Percentiles rank a stretch among this genome's conserved stretches.
Conservation (phyloP, 2,113 vertebrate species). For the Chlamydotis undulata region DNA sequence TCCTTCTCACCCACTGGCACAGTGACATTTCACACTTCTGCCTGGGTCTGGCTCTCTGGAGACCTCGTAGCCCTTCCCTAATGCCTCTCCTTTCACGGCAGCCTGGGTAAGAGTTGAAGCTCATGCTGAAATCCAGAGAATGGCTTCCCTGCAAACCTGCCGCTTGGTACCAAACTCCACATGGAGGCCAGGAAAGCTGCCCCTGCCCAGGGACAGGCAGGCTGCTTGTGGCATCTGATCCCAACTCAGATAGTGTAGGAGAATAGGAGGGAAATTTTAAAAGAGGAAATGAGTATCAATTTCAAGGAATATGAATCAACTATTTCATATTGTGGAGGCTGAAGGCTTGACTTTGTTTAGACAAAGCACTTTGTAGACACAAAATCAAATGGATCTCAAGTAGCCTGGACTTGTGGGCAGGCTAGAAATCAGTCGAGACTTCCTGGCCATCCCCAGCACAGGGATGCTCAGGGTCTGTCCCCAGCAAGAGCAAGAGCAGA, state of each 20-base stretch:
- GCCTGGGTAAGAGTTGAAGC: neutral
- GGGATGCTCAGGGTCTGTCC: neutral
- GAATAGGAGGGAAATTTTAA: neutral
- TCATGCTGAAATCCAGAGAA: neutral
- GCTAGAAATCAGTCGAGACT: neutral
- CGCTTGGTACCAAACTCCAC: neutral
- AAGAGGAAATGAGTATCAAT: neutral
- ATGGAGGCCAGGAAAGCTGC: accelerated
- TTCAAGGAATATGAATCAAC: neutral
- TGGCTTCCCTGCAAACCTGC: neutral
- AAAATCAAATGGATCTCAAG: neutral
- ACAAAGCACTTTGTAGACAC: neutral
- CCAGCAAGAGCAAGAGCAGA: neutral
- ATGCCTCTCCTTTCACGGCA: neutral
- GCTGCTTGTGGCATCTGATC: neutral
- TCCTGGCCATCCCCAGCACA: neutral
- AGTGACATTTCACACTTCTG: constrained; percentile 40
- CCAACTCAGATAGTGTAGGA: neutral
- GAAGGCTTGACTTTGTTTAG: neutral
- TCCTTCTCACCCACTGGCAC: constrained; percentile 20
- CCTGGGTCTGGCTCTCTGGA: neutral
- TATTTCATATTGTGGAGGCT: neutral
- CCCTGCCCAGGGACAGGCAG: neutral
- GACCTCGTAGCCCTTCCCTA: neutral
- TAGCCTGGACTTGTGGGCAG: neutral